Conservation (phyloP, 2,113 vertebrate species). For the Nycticorax nycticorax region DNA sequence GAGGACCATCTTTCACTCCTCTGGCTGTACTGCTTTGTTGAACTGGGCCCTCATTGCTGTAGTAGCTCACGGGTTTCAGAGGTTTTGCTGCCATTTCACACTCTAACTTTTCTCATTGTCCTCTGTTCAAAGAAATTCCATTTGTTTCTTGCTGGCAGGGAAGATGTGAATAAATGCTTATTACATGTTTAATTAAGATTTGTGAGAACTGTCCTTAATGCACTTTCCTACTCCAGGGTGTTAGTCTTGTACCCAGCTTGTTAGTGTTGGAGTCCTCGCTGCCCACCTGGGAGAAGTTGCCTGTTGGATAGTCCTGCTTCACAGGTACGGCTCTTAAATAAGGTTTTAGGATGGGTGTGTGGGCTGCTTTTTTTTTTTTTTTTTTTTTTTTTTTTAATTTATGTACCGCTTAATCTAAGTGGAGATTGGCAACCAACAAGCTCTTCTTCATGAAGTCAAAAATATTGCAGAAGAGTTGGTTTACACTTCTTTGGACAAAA, state of each 20-base stretch:
- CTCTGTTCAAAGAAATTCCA: not conserved
- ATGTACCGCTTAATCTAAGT: not conserved
- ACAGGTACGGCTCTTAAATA: not conserved
- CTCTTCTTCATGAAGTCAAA: not conserved
- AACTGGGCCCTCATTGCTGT: not conserved
- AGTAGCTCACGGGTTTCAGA: not conserved
- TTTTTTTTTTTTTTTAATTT: not conserved
- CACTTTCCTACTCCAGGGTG: not conserved
- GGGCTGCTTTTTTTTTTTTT: not conserved
- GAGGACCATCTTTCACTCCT: not conserved
- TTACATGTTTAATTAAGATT: not conserved
- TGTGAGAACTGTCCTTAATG: not conserved
- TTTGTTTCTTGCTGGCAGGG: not conserved
- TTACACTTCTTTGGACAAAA: not conserved
- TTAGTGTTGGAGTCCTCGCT: not conserved
- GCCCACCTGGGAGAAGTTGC: rapidly evolving
- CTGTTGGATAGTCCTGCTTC: not conserved
- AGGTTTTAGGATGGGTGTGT: not conserved
- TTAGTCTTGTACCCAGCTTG: not conserved
- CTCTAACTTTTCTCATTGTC: not conserved
- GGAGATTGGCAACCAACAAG: not conserved
- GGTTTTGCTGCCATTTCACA: not conserved
- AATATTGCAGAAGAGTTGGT: not conserved
- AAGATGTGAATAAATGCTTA: not conserved
- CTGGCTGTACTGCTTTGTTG: not conserved